phyloP scores from a whole-genome alignment of 2,797 vertebrate species.

The Ctenochaetus hawaiiensis region DNA sequence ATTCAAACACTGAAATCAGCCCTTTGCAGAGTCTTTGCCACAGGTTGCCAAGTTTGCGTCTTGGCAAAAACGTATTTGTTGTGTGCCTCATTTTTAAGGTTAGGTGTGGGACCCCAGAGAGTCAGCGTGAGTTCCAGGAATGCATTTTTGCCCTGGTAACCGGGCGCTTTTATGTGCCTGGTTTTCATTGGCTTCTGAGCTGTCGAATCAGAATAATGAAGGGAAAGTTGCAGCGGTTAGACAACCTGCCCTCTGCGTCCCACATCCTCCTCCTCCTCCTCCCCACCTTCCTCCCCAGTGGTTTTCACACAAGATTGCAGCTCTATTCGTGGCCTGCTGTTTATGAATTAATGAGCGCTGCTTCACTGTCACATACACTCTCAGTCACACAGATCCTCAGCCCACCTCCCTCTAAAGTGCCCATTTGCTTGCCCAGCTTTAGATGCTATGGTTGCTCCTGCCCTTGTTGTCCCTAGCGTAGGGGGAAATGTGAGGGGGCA shows the following conservation, averaged over 20 bases:
- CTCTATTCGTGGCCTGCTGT: constrained; percentile 77
- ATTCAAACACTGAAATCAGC: constrained; percentile 30
- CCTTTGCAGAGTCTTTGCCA: constrained; percentile 11
- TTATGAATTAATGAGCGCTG: constrained; percentile 79
- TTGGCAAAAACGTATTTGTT: constrained; percentile 22
- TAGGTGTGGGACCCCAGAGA: constrained; percentile 20
- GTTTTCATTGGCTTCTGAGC: constrained; percentile 76
- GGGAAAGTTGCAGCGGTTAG: constrained; percentile 71
- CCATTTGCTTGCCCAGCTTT: constrained; percentile 14
- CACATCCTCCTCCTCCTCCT: constrained; percentile 30
- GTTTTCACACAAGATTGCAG: constrained; percentile 57
- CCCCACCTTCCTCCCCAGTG: constrained; percentile 47
- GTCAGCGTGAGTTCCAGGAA: constrained; percentile 63
- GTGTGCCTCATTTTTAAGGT: constrained; percentile 25
- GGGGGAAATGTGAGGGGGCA: constrained; percentile 18
- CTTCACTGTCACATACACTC: constrained; percentile 67
- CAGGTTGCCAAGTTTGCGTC: constrained; percentile 6
- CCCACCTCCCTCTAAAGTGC: constrained; percentile 30
- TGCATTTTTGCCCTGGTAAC: constrained; percentile 83
- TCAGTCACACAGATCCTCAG: constrained; percentile 47
- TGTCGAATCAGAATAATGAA: constrained; percentile 77
- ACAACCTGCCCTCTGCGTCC: constrained; percentile 58
- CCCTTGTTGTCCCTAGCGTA: neutral
- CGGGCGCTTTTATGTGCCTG: constrained; percentile 54
- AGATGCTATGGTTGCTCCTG: neutral